Percentiles rank a stretch among this genome's conserved stretches.
Evolutionary conservation across 2,888 invertebrate species (phyloP).

Genomic region (Lycia hirtaria): DNA sequence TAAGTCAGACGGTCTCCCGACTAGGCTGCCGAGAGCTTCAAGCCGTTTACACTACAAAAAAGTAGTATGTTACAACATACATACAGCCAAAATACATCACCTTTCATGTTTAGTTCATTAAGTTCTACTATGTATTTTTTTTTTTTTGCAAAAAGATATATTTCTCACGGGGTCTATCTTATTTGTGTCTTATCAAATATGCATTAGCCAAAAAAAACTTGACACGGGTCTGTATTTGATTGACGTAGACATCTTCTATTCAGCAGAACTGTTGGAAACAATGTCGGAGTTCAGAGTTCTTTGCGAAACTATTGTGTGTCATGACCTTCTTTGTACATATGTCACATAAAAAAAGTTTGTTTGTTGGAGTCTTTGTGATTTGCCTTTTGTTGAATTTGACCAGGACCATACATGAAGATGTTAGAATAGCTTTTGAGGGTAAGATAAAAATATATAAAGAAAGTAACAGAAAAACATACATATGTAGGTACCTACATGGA

Average conservation of each 20-base stretch:
- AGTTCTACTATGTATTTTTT: neutral
- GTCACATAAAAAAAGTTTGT: slow-evolving; percentile 56
- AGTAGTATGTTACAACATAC: too few relatives aligned
- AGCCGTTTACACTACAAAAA: too few relatives aligned
- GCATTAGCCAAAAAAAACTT: slow-evolving; percentile 58
- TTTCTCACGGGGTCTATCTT: slow-evolving; percentile 33
- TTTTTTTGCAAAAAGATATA: slow-evolving; percentile 20
- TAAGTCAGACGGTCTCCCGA: too few relatives aligned
- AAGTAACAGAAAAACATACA: neutral
- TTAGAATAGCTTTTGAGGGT: neutral
- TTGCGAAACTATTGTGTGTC: slow-evolving; percentile 41
- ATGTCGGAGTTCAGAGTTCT: slow-evolving; percentile 58
- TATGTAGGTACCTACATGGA: too few relatives aligned
- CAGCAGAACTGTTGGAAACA: slow-evolving; percentile 46
- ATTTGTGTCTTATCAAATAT: slow-evolving; percentile 56
- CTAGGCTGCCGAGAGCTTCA: too few relatives aligned
- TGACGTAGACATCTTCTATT: slow-evolving; percentile 56
- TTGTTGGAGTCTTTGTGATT: slow-evolving; percentile 35
- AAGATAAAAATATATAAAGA: neutral
- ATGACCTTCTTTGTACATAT: slow-evolving; percentile 54
- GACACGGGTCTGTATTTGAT: slow-evolving; percentile 57
- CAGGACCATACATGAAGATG: slow-evolving; percentile 36
- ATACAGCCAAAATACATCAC: too few relatives aligned
- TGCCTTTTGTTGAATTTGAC: slow-evolving; percentile 30
- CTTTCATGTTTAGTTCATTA: neutral